Conservation (phyloP, 2,113 vertebrate species). For the Muscicapa adusta region DNA sequence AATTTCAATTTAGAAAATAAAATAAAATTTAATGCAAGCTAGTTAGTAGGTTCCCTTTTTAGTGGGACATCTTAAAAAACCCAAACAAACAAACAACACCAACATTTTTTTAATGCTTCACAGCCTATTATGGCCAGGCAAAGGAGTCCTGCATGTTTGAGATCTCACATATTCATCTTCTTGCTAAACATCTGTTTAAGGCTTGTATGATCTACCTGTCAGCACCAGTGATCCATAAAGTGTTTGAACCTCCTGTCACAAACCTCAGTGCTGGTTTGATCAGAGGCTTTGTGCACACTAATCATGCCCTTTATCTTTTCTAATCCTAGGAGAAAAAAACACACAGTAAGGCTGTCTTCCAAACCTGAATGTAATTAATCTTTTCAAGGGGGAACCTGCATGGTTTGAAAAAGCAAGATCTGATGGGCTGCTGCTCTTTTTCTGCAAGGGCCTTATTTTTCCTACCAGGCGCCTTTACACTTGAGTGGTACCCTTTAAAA, state of each 20-base stretch:
- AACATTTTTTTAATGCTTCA: constrained; percentile 43
- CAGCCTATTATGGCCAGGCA: constrained; percentile 48
- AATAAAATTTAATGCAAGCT: not conserved
- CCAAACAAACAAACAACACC: too few species aligned
- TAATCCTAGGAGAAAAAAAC: constrained; percentile 58
- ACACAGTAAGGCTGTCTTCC: constrained; percentile 60
- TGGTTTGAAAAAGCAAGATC: constrained; percentile 68
- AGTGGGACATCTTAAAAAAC: not conserved
- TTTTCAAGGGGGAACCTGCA: constrained; percentile 62
- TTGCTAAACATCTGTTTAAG: constrained; percentile 79
- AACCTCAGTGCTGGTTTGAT: constrained; percentile 72
- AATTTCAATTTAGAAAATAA: not conserved
- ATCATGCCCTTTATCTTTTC: constrained; percentile 75
- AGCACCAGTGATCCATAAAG: constrained; percentile 71
- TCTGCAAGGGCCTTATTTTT: constrained; percentile 66
- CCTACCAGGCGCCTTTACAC: constrained; percentile 73
- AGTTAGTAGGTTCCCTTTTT: constrained; percentile 33
- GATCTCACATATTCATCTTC: constrained; percentile 71
- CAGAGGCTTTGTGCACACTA: constrained; percentile 71
- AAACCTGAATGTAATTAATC: constrained; percentile 78
- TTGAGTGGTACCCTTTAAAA: constrained; percentile 70
- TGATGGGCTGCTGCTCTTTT: constrained; percentile 72
- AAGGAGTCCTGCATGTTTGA: constrained; percentile 50
- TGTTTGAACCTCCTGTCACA: constrained; percentile 75
- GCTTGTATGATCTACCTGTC: constrained; percentile 78